These are phyloP conservation scores for Troides helena DNA, from an alignment of 2,888 invertebrate species.

Conservation along the genomic window DNA sequence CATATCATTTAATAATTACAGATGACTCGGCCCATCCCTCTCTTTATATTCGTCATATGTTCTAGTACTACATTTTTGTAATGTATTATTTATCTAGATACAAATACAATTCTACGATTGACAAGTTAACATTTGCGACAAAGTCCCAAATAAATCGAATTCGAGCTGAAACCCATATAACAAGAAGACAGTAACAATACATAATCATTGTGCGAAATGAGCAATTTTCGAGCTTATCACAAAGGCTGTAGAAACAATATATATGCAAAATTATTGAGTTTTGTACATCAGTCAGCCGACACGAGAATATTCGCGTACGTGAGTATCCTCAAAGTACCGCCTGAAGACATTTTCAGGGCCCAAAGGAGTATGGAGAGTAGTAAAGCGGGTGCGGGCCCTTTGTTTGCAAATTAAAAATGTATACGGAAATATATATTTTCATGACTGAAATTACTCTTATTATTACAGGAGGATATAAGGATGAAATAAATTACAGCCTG, in stretches of 20 bases:
- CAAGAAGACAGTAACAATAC: slow-evolving; percentile 15
- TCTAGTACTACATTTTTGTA: too few relatives aligned
- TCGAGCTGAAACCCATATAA: slow-evolving; percentile 17
- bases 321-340: slow-evolving; percentile 27
- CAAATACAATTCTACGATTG: slow-evolving; percentile 8
- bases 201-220: not conserved
- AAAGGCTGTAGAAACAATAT: slow-evolving; percentile 23
- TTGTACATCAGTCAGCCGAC: slow-evolving; percentile 21
- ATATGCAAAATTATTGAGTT: slow-evolving; percentile 27
- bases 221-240: slow-evolving; percentile 25
- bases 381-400: slow-evolving; percentile 9
- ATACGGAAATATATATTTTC: slow-evolving; percentile 1
- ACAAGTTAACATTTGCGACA: slow-evolving; percentile 5
- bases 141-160: slow-evolving; percentile 18
- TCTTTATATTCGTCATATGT: too few relatives aligned
- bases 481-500: too few relatives aligned
- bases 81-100: too few relatives aligned
- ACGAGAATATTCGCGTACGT: slow-evolving; percentile 19
- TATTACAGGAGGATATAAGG: too few relatives aligned
- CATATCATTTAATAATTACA: too few relatives aligned
- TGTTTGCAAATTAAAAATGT: slow-evolving; percentile 24
- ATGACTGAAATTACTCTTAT: too few relatives aligned
- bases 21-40: too few relatives aligned
- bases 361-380: slow-evolving; percentile 18
- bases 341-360: slow-evolving; percentile 25